Conservation (phyloP, 2,113 vertebrate species). For the Misgurnus mizolepis region DNA sequence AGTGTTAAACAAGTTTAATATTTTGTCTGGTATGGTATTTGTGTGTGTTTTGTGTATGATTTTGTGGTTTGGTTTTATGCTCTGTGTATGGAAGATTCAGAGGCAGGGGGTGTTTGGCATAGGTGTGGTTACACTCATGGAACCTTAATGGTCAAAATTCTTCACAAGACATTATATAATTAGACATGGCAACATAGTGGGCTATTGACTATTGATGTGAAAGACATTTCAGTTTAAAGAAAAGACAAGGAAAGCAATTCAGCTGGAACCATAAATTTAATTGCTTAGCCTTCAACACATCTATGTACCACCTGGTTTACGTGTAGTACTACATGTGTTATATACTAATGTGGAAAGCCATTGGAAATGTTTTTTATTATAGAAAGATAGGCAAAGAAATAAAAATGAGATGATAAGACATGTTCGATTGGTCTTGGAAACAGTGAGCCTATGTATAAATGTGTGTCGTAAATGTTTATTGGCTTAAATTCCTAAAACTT, state of each 20-base stretch:
- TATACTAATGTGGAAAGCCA: background rate
- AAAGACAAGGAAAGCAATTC: constrained; percentile 30
- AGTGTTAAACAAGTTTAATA: background rate
- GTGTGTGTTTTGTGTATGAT: constrained; percentile 26
- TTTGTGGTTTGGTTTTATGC: constrained; percentile 41
- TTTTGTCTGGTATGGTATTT: constrained; percentile 25
- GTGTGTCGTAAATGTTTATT: too few species aligned
- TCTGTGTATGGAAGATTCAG: background rate
- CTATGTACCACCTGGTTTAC: background rate
- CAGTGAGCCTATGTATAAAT: background rate
- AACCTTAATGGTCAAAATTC: constrained; percentile 55
- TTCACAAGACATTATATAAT: constrained; percentile 63
- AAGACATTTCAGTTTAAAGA: constrained; percentile 16
- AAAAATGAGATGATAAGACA: background rate
- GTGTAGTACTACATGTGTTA: background rate
- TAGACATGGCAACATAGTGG: constrained; percentile 56
- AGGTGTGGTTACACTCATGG: constrained; percentile 52
- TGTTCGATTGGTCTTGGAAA: background rate
- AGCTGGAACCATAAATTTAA: constrained; percentile 1
- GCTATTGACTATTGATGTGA: constrained; percentile 68
- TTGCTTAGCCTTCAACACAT: background rate
- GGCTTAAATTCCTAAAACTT: too few species aligned
- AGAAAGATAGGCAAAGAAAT: background rate
- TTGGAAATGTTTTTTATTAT: background rate
- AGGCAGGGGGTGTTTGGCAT: background rate